Percentiles rank a stretch among this genome's conserved stretches.
phyloP scores from a whole-genome alignment of 2,797 vertebrate genomes.

The Tangara arthus region DNA sequence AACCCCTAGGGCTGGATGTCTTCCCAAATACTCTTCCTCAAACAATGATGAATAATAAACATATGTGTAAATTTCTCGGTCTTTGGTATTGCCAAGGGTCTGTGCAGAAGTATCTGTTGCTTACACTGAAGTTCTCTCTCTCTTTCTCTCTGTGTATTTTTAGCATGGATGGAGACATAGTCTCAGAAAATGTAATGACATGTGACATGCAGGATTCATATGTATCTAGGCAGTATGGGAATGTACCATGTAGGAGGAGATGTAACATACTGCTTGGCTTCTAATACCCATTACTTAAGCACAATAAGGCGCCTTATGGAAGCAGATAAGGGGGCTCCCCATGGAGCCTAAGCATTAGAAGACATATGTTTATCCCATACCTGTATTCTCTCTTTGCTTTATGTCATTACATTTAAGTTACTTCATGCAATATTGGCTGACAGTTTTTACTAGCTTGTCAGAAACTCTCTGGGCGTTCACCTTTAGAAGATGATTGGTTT shows the following conservation, averaged over 20 bases:
- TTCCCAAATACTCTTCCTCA: not conserved
- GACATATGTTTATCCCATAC: conserved; percentile 44
- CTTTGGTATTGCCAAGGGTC: conserved; percentile 52
- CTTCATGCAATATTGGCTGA: not conserved
- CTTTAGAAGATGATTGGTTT: not conserved
- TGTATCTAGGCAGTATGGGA: conserved; percentile 68
- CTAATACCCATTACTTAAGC: conserved; percentile 68
- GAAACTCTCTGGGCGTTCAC: not conserved
- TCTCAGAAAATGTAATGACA: conserved; percentile 67
- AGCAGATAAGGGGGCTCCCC: conserved; percentile 53
- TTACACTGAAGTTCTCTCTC: conserved; percentile 52
- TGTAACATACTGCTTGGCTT: conserved; percentile 66
- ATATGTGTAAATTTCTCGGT: conserved; percentile 18
- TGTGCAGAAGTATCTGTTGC: conserved; percentile 66
- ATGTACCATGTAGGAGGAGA: conserved; percentile 67
- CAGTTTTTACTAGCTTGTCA: not conserved
- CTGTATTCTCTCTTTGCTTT: not conserved
- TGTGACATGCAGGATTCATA: conserved; percentile 66
- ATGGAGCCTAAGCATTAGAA: conserved; percentile 29
- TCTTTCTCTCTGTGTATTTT: conserved; percentile 50
- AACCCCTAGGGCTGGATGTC: not conserved
- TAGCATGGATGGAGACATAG: conserved; percentile 54
- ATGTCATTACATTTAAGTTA: not conserved
- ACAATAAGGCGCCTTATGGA: conserved; percentile 59
- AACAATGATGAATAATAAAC: conserved; percentile 55